A percentile compares a stretch with the other conserved stretches of the same genome.
phyloP scores from a whole-genome alignment of 2,113 vertebrate genomes.

The Natator depressus region DNA sequence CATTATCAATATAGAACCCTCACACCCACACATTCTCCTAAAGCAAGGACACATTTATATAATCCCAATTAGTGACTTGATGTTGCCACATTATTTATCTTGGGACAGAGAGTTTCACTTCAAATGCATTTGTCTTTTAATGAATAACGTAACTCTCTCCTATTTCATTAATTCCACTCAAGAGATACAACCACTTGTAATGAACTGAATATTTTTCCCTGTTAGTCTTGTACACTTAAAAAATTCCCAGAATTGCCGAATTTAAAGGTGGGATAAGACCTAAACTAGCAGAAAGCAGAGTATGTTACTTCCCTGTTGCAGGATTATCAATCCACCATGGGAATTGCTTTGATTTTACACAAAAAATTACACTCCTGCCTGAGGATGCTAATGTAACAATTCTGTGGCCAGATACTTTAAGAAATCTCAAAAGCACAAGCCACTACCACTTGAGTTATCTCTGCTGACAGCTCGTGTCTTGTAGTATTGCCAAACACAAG shows the following conservation, averaged over 20 bases:
- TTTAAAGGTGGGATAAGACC: not conserved
- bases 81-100: rapidly evolving
- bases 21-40: not conserved
- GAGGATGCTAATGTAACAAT: not conserved
- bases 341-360: not conserved
- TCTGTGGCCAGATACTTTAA: not conserved
- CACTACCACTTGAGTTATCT: not conserved
- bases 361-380: rapidly evolving
- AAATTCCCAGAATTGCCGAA: not conserved
- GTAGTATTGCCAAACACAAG: not conserved
- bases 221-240: not conserved
- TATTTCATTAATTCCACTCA: not conserved
- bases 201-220: rapidly evolving
- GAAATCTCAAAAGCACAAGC: not conserved
- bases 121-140: not conserved
- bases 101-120: not conserved
- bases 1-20: rapidly evolving
- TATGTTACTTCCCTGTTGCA: not conserved
- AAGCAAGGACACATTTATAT: not conserved
- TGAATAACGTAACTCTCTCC: not conserved
- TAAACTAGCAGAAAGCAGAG: not conserved
- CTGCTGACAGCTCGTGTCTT: not conserved
- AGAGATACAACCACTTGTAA: not conserved
- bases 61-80: not conserved
- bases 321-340: not conserved